Percentiles rank a stretch among this genome's conserved stretches.
phyloP scores from a whole-genome alignment of 1,140 invertebrate genomes.

The Aphaenogaster floridana region DNA sequence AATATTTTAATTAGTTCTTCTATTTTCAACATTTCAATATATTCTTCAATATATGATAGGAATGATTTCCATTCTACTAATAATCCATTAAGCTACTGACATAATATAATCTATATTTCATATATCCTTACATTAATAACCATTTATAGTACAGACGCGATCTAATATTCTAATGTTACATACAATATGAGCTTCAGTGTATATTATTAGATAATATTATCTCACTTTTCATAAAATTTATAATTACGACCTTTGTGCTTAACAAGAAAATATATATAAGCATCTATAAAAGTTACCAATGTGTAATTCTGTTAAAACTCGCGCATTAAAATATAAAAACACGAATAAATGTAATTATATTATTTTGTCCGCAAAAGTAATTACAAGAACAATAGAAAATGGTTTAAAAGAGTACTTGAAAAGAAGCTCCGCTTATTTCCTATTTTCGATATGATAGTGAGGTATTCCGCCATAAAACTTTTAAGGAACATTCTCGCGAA shows the following conservation, averaged over 20 bases:
- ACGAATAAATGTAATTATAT: background rate
- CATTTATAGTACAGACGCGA: background rate
- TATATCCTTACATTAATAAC: background rate
- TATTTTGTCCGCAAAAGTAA: background rate
- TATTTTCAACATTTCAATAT: background rate
- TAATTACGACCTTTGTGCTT: background rate
- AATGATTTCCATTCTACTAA: background rate
- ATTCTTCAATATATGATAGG: background rate
- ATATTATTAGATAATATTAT: background rate
- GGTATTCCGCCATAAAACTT: slow-evolving; percentile 58
- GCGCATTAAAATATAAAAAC: background rate
- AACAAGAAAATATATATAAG: background rate
- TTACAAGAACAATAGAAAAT: background rate
- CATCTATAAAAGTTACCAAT: slow-evolving; percentile 1
- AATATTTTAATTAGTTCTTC: background rate
- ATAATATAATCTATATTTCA: slow-evolving; percentile 6
- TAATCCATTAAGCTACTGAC: background rate
- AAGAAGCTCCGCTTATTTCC: background rate
- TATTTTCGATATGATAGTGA: slow-evolving; percentile 1
- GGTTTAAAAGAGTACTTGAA: background rate
- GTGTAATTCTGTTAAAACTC: background rate
- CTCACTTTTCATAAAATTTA: background rate
- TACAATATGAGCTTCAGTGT: background rate
- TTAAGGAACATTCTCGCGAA: slow-evolving; percentile 42
- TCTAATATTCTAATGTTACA: background rate